A percentile compares a stretch with the other conserved stretches of the same genome.
These are phyloP conservation scores for Phalloptychus januarius DNA, from an alignment of 2,797 vertebrate species.

Conservation along the genomic window DNA sequence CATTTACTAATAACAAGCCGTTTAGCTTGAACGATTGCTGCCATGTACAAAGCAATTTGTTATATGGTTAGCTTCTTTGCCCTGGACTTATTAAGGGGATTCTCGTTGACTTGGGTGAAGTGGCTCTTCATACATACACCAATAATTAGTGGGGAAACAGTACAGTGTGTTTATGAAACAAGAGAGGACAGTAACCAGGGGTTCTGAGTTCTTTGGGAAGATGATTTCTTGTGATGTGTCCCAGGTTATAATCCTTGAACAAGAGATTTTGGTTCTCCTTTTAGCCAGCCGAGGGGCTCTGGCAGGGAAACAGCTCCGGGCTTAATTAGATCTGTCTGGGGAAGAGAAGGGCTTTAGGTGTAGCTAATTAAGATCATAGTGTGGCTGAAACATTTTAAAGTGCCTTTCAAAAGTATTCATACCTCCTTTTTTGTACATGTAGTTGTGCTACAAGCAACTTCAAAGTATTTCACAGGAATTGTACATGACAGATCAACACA, in stretches of 20 bases:
- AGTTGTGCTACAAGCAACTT: neutral
- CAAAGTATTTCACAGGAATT: neutral
- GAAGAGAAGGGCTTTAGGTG: constrained; percentile 83
- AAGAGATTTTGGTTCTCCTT: constrained; percentile 76
- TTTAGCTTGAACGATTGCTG: constrained; percentile 72
- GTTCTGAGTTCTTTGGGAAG: constrained; percentile 60
- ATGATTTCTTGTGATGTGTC: constrained; percentile 85
- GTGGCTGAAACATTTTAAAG: constrained; percentile 83
- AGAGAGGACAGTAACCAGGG: constrained; percentile 38
- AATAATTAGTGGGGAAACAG: constrained; percentile 81
- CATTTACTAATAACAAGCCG: constrained; percentile 66
- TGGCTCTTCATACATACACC: constrained; percentile 81
- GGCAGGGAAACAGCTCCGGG: constrained; percentile 77
- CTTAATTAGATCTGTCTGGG: constrained; percentile 85
- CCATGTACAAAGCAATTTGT: constrained; percentile 70
- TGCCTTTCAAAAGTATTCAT: constrained; percentile 24
- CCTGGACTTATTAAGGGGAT: constrained; percentile 77
- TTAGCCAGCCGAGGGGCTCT: constrained; percentile 74
- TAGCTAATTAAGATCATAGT: constrained; percentile 87
- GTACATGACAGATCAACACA: neutral
- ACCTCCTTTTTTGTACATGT: neutral
- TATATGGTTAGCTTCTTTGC: constrained; percentile 61
- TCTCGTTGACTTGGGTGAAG: constrained; percentile 80
- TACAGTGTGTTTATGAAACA: constrained; percentile 73
- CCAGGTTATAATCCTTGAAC: constrained; percentile 84